Evolutionary conservation across 1,140 invertebrate genomes (phyloP).

Genomic region (Telenomus remus): DNA sequence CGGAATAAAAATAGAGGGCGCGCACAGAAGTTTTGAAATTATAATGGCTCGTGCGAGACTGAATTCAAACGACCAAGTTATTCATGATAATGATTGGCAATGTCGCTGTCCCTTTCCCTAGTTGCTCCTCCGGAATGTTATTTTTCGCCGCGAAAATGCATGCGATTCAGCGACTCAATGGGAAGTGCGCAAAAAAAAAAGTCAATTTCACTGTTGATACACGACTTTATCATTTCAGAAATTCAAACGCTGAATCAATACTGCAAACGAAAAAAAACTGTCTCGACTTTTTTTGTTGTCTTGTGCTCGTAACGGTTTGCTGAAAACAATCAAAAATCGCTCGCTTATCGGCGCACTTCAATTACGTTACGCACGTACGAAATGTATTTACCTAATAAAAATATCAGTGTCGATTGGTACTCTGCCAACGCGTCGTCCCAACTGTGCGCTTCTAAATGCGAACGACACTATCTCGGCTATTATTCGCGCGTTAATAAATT

Average conservation of each 20-base stretch:
- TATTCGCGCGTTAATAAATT: conserved; percentile 47
- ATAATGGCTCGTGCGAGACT: conserved; percentile 4
- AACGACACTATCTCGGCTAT: conserved; percentile 8
- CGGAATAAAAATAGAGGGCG: conserved; percentile 20
- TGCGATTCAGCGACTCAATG: background rate
- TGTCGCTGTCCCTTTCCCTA: background rate
- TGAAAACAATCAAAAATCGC: conserved; percentile 6
- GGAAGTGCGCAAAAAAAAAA: background rate
- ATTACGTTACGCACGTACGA: conserved; percentile 30
- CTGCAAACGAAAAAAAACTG: too few species aligned
- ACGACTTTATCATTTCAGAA: conserved; percentile 1
- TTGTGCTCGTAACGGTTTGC: background rate
- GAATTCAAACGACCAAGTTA: conserved; percentile 13
- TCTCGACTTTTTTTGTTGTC: too few species aligned
- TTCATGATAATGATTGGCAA: conserved; percentile 30
- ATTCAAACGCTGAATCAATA: conserved; percentile 8
- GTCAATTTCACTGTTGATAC: background rate
- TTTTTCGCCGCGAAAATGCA: conserved; percentile 3
- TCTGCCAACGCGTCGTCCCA: conserved; percentile 34
- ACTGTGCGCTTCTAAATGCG: conserved; percentile 34
- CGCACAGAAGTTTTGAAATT: conserved; percentile 21
- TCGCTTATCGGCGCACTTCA: conserved; percentile 8
- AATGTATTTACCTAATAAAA: conserved; percentile 53
- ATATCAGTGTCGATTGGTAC: conserved; percentile 47
- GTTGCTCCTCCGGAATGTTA: conserved; percentile 12